Percentiles rank a stretch among this genome's conserved stretches.
phyloP scores from a whole-genome alignment of 2,888 invertebrate genomes.

The Chouioia cunea region DNA sequence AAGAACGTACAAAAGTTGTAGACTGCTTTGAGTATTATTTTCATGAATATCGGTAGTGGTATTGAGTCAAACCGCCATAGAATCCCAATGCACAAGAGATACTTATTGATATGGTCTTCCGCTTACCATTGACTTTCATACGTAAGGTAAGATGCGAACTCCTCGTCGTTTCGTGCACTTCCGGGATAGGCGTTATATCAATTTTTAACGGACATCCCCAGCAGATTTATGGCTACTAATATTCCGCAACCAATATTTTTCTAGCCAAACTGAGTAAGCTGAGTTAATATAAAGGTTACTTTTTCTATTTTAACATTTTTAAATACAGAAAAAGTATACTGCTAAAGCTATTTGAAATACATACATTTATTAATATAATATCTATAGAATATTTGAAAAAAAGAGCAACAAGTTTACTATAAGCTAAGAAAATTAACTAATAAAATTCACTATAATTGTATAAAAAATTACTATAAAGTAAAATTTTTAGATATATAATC shows the following conservation, averaged over 20 bases:
- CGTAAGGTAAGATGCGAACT: constrained; percentile 43
- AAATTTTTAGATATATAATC: no score
- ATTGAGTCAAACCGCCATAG: constrained; percentile 30
- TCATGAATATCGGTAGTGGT: constrained; percentile 25
- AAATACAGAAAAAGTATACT: constrained; percentile 41
- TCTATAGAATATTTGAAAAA: no score
- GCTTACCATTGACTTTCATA: constrained; percentile 61
- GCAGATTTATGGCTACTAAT: constrained; percentile 48
- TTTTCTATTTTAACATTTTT: constrained; percentile 41
- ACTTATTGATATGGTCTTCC: constrained; percentile 66
- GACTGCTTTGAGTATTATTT: constrained; percentile 7
- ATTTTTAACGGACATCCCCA: constrained; percentile 44
- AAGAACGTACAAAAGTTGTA: no score
- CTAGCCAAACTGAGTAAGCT: constrained; percentile 23
- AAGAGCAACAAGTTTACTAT: no score
- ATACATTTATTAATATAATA: no score
- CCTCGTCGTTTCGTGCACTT: constrained; percentile 41
- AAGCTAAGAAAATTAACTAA: no score
- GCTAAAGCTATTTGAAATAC: no score
- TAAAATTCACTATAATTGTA: no score
- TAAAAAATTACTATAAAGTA: no score
- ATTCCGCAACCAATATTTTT: constrained; percentile 26
- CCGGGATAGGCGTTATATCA: constrained; percentile 44
- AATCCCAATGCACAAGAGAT: constrained; percentile 57
- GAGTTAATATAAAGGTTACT: constrained; percentile 19